phyloP scores from a whole-genome alignment of 2,797 vertebrate species.

The Taenioides sp. region DNA sequence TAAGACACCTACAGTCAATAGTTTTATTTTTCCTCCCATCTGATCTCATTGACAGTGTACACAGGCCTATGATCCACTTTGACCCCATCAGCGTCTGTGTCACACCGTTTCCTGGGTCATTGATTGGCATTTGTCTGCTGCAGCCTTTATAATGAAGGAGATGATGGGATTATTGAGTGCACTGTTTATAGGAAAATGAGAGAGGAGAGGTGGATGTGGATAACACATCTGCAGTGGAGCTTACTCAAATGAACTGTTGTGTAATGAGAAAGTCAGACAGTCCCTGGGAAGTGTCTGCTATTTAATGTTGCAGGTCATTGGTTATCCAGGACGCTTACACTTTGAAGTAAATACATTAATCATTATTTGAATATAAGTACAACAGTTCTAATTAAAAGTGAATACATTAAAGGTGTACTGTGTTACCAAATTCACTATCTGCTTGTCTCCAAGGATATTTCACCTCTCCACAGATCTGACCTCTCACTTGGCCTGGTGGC shows the following conservation, averaged over 20 bases:
- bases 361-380: neutral
- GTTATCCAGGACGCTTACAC: neutral
- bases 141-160: conserved; percentile 58
- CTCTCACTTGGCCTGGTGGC: neutral
- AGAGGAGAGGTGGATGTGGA: conserved; percentile 38
- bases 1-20: too few relatives aligned
- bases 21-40: neutral
- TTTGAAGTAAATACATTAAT: neutral
- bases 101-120: conserved; percentile 37
- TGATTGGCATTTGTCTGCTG: conserved; percentile 67
- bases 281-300: neutral
- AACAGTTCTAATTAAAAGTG: neutral
- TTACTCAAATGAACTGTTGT: neutral
- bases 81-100: conserved; percentile 55
- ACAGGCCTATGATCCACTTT: conserved; percentile 26
- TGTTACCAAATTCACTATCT: neutral
- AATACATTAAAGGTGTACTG: neutral
- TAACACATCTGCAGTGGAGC: neutral
- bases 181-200: conserved; percentile 58
- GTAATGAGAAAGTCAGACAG: neutral
- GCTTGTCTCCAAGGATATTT: neutral
- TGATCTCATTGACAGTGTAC: conserved; percentile 25
- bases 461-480: neutral
- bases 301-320: neutral
- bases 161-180: conserved; percentile 67